These are phyloP conservation scores for Vespertilio murinus DNA, from an alignment of 2,797 vertebrate genomes.

Conservation along the genomic window DNA sequence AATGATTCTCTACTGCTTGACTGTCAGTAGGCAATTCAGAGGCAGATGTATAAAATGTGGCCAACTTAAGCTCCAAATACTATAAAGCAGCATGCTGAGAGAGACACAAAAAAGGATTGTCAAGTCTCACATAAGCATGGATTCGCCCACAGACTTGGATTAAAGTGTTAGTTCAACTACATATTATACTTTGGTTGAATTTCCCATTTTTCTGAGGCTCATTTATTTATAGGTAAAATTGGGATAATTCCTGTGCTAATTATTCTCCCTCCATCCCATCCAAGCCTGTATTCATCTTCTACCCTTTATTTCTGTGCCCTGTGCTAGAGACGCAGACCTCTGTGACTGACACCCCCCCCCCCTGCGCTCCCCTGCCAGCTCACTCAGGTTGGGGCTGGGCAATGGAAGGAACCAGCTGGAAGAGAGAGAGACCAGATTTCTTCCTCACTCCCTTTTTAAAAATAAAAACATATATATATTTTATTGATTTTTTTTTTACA, in stretches of 20 bases:
- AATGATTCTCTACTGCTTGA: neutral
- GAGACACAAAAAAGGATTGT: neutral
- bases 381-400: neutral
- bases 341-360: neutral
- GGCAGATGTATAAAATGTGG: neutral
- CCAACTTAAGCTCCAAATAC: neutral
- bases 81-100: neutral
- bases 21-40: slow-evolving; percentile 34
- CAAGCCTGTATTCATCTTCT: neutral
- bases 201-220: slow-evolving; percentile 2
- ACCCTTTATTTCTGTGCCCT: neutral
- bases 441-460: neutral
- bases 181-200: neutral
- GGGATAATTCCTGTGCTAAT: neutral
- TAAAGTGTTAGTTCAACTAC: neutral
- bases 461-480: too few species aligned
- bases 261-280: neutral
- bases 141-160: neutral
- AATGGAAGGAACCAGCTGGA: neutral
- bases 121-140: neutral
- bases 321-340: neutral
- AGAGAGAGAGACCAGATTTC: neutral
- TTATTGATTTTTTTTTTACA: too few species aligned
- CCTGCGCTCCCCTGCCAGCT: neutral
- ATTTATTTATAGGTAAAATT: neutral